Conservation (phyloP, 1,140 invertebrate genomes). For the Venustaconcha ellipsiformis region DNA sequence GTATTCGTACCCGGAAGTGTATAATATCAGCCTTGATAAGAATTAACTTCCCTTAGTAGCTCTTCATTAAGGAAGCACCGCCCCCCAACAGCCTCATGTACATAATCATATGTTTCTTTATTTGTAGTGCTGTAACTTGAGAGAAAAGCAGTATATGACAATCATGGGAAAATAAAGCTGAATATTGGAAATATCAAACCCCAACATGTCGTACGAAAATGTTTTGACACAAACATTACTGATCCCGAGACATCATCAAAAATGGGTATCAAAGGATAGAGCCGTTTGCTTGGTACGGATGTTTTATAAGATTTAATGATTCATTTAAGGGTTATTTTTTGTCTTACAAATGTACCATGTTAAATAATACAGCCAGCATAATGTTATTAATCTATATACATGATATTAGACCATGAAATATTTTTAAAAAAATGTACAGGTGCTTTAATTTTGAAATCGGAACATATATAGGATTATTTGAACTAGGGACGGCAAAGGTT, state of each 20-base stretch:
- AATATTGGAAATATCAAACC: background rate
- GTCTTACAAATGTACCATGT: background rate
- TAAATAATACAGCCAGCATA: too few species aligned
- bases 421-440: background rate
- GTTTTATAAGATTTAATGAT: background rate
- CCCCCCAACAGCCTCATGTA: too few species aligned
- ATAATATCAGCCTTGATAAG: too few species aligned
- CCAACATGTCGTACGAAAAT: conserved; percentile 5
- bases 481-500: background rate
- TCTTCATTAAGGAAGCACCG: too few species aligned
- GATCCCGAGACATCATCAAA: conserved; percentile 26
- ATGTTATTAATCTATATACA: background rate
- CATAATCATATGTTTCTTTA: too few species aligned
- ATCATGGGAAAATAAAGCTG: too few species aligned
- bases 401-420: background rate
- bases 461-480: background rate
- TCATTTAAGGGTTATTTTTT: too few species aligned
- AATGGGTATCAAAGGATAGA: conserved; percentile 9
- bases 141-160: too few species aligned
- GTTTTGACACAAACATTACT: conserved; percentile 16
- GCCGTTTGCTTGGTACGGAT: conserved; percentile 23
- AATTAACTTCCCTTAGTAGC: too few species aligned
- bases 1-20: too few species aligned
- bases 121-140: too few species aligned
- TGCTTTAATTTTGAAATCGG: too few species aligned